A percentile compares a stretch with the other conserved stretches of the same genome.
Evolutionary conservation across 2,113 vertebrate species (phyloP).

Genomic region (Vombatus ursinus): DNA sequence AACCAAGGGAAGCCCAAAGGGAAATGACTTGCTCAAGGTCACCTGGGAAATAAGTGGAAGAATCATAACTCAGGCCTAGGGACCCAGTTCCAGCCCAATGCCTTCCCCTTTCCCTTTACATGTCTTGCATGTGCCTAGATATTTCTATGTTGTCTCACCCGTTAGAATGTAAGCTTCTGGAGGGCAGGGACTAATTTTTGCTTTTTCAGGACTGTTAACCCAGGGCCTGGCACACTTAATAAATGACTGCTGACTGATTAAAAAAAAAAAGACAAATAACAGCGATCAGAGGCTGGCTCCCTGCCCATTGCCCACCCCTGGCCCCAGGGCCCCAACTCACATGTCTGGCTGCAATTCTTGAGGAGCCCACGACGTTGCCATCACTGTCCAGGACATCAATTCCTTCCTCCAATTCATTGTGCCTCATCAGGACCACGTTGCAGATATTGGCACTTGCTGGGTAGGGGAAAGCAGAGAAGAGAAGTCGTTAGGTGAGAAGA

Average conservation of each 20-base stretch:
- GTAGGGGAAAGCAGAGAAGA: constrained; percentile 47
- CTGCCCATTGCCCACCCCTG: background rate
- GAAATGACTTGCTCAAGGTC: background rate
- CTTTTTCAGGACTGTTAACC: background rate
- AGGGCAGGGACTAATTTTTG: background rate
- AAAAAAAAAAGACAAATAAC: background rate
- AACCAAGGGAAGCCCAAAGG: background rate
- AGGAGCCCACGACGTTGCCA: constrained; percentile 91
- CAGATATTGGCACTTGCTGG: constrained; percentile 96
- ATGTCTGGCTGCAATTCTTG: constrained; percentile 91
- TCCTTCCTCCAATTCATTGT: constrained; percentile 92
- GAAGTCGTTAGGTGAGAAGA: background rate
- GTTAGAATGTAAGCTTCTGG: background rate
- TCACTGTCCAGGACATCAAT: constrained; percentile 89
- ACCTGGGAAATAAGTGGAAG: background rate
- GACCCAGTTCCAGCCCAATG: background rate
- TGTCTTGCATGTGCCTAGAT: background rate
- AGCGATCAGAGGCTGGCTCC: background rate
- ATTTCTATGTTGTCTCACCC: background rate
- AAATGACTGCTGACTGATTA: background rate
- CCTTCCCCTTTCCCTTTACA: background rate
- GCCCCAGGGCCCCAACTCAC: constrained; percentile 80
- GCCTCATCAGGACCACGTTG: constrained; percentile 95
- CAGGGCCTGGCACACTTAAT: background rate
- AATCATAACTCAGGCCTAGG: background rate